Percentiles rank a stretch among this genome's conserved stretches.
These are phyloP conservation scores for Boleophthalmus pectinirostris DNA, from an alignment of 2,113 vertebrate genomes.

Conservation along the genomic window DNA sequence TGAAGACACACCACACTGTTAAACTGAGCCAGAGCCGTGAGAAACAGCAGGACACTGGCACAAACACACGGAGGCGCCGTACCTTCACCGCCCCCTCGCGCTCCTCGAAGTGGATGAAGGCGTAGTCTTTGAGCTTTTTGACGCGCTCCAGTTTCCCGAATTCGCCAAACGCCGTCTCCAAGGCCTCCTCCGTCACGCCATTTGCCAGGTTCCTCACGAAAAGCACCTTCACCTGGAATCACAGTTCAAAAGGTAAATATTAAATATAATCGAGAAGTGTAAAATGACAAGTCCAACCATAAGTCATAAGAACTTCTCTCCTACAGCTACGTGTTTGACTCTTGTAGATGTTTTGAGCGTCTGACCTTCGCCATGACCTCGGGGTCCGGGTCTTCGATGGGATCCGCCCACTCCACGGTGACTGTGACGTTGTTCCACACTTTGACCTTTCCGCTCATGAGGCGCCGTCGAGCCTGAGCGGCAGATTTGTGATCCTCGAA, in stretches of 20 bases:
- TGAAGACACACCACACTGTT: conserved; percentile 44
- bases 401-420: conserved; percentile 98
- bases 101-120: conserved; percentile 97
- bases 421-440: conserved; percentile 94
- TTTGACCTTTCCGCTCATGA: conserved; percentile 99
- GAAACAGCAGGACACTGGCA: too few relatives aligned
- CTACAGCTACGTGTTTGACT: too few relatives aligned
- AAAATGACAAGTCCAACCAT: too few relatives aligned
- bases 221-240: conserved; percentile 90
- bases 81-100: conserved; percentile 96
- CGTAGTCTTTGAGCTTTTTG: conserved; percentile 99
- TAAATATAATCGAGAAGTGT: too few relatives aligned
- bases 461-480: conserved; percentile 92
- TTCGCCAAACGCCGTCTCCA: conserved; percentile 92
- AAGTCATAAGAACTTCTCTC: too few relatives aligned
- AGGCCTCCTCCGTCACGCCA: conserved; percentile 93
- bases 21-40: conserved; percentile 39
- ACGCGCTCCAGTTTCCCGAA: conserved; percentile 96
- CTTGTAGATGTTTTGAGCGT: too few relatives aligned
- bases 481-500: conserved; percentile 99
- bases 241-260: too few relatives aligned
- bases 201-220: conserved; percentile 97
- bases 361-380: conserved; percentile 98
- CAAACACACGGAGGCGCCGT: background rate
- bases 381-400: conserved; percentile 98